These are phyloP conservation scores for Leptura quadrifasciata DNA, from an alignment of 2,888 invertebrate genomes.

Conservation along the genomic window DNA sequence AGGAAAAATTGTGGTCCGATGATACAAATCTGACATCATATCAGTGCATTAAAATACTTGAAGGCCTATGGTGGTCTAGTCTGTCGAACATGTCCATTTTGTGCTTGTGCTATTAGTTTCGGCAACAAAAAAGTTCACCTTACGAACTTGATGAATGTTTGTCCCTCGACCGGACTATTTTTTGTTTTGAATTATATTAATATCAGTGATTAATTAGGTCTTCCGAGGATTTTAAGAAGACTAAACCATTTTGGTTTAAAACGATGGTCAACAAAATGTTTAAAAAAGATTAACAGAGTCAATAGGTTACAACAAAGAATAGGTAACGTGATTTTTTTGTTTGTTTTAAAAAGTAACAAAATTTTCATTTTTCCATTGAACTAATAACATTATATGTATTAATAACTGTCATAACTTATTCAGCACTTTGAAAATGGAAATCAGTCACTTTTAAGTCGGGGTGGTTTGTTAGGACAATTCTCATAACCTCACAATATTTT, in stretches of 20 bases:
- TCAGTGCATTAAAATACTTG: too few relatives aligned
- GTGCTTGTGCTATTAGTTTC: too few relatives aligned
- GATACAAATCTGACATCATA: too few relatives aligned
- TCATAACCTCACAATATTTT: background rate
- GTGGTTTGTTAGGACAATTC: background rate
- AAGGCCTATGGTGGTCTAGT: too few relatives aligned
- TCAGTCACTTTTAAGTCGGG: background rate
- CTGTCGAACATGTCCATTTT: too few relatives aligned
- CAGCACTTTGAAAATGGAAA: background rate
- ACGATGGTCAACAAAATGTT: constrained; percentile 61
- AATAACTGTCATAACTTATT: background rate
- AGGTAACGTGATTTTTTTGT: constrained; percentile 46
- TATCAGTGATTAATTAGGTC: constrained; percentile 48
- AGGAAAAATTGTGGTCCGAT: too few relatives aligned
- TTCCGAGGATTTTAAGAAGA: constrained; percentile 46
- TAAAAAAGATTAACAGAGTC: constrained; percentile 57
- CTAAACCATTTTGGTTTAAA: constrained; percentile 58
- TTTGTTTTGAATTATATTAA: constrained; percentile 28
- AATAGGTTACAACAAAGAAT: too few relatives aligned
- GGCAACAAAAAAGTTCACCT: background rate
- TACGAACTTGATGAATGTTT: background rate
- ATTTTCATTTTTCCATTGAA: constrained; percentile 4
- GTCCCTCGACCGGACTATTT: background rate
- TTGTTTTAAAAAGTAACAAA: constrained; percentile 30
- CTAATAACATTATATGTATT: constrained; percentile 30